Evolutionary conservation across 2,888 invertebrate genomes (phyloP).

Genomic region (Acronicta psi): DNA sequence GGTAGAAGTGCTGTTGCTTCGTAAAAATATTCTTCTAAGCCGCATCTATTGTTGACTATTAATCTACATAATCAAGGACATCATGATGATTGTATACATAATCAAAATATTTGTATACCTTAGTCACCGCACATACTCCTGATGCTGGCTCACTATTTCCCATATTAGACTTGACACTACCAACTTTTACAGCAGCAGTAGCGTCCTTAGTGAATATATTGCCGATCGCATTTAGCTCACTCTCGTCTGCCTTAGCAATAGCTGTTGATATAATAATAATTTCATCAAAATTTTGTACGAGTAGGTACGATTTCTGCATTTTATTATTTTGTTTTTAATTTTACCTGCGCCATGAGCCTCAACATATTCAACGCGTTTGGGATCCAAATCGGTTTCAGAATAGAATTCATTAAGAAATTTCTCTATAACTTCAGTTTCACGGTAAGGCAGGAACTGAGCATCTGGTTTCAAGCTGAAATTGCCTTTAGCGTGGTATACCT

Average conservation of each 20-base stretch:
- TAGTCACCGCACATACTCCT: slow-evolving; percentile 86
- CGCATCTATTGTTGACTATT: too few relatives aligned
- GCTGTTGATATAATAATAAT: too few relatives aligned
- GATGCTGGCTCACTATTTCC: slow-evolving; percentile 74
- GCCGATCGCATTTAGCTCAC: slow-evolving; percentile 90
- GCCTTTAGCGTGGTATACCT: slow-evolving; percentile 68
- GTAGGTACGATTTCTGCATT: too few relatives aligned
- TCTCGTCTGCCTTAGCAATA: slow-evolving; percentile 89
- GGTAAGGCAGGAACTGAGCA: slow-evolving; percentile 60
- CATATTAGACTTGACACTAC: slow-evolving; percentile 78
- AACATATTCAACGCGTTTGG: slow-evolving; percentile 91
- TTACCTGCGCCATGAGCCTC: slow-evolving; percentile 94
- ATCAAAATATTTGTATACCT: slow-evolving; percentile 77
- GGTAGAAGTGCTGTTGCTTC: too few relatives aligned
- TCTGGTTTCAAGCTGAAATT: slow-evolving; percentile 55
- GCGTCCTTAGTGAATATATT: slow-evolving; percentile 86
- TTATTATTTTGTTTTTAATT: too few relatives aligned
- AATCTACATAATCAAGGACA: too few relatives aligned
- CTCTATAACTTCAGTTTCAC: slow-evolving; percentile 73
- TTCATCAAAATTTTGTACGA: too few relatives aligned
- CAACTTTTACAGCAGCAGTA: slow-evolving; percentile 88
- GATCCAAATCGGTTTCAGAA: slow-evolving; percentile 90
- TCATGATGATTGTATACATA: too few relatives aligned
- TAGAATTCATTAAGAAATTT: slow-evolving; percentile 88
- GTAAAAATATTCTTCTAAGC: too few relatives aligned